Base-by-base conservation (phyloP, 1,140 invertebrate species). In the Eumaeus atala region DNA sequence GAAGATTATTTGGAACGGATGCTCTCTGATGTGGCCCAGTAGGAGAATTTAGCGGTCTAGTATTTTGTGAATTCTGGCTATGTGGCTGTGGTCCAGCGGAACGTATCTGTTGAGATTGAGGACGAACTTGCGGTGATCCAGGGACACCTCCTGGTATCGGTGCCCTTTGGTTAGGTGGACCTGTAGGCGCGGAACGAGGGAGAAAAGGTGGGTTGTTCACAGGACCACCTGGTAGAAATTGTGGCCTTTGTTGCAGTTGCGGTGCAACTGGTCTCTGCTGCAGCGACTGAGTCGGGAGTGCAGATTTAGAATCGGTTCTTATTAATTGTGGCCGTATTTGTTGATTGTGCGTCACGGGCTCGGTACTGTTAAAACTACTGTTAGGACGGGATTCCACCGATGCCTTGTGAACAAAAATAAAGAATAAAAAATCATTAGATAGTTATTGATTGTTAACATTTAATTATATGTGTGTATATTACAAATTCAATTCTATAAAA, bases 301-400 rank as follows among this genome's bases (percentile, higher is more conserved):
- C 67, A 14, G 86, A 70, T 42, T 88, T 78, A 9, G 84, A 89
- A 47, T 91, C 89, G 17, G 75, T 64, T 73, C 88, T 82, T 9
- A 70, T 80, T 7, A 87, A 74, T 6, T 74, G 73, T 12, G 83
- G 87, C 40, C 82, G 79, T n/a, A 65, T 58, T 17, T 62, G 47
- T 18, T 62, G 63, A 52, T 66, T 65, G 21, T 58, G 58, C 21
- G 57, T 65, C 28, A 59, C 49, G 35, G 56, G 35, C 42, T 77
- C 74, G 18, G 58, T 54, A 42, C 66, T 66, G 55, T 66, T 68
- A 17, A 67, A 58, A 34, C 70, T 70, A 62, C 67, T 59, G 37
- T 61, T 66, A 61, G 72, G 74, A 51, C 78, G 79, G 62, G 54
- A 63, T 51, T 85, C 82, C 59, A 64, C 58, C 16, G 74, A 64